phyloP scores from a whole-genome alignment of 37 sponge, comb jelly and placozoan species.

The Cladorhizidae sp. region DNA sequence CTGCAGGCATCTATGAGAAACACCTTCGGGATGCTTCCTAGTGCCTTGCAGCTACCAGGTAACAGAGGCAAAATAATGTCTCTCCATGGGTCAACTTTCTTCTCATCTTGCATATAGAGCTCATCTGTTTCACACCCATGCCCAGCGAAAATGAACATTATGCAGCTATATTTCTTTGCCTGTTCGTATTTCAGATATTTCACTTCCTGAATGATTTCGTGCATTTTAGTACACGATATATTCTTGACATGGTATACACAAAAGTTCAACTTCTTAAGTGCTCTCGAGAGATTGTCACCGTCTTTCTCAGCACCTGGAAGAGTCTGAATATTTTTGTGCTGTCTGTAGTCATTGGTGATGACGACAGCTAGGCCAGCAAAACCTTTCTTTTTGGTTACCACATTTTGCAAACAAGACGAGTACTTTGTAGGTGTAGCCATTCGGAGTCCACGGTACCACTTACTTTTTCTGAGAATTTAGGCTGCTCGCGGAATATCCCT shows the following conservation, averaged over 20 bases:
- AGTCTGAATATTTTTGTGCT: not conserved
- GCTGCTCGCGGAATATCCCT: too few relatives aligned
- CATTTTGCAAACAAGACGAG: too few relatives aligned
- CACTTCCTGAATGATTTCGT: not conserved
- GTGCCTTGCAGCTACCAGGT: not conserved
- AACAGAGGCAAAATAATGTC: slow-evolving; percentile 10
- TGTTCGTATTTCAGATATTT: not conserved
- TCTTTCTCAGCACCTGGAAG: slow-evolving; percentile 9
- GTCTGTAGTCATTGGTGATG: slow-evolving; percentile 40
- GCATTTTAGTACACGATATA: not conserved
- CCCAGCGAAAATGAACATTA: slow-evolving; percentile 41
- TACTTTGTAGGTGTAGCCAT: too few relatives aligned
- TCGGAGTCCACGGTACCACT: too few relatives aligned
- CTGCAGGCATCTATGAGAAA: slow-evolving; percentile 68
- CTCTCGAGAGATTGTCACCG: not conserved
- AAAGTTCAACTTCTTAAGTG: not conserved
- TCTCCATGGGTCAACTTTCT: not conserved
- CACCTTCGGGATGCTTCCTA: slow-evolving; percentile 23
- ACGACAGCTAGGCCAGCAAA: slow-evolving; percentile 43
- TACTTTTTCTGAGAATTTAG: too few relatives aligned
- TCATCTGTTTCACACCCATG: slow-evolving; percentile 19
- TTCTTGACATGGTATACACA: not conserved
- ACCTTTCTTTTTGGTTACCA: too few relatives aligned
- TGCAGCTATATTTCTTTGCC: slow-evolving; percentile 13
- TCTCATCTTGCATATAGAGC: slow-evolving; percentile 25